A percentile compares a stretch with the other conserved stretches of the same genome.
Conservation (phyloP, 2,888 invertebrate genomes). For the Athalia rosae region DNA sequence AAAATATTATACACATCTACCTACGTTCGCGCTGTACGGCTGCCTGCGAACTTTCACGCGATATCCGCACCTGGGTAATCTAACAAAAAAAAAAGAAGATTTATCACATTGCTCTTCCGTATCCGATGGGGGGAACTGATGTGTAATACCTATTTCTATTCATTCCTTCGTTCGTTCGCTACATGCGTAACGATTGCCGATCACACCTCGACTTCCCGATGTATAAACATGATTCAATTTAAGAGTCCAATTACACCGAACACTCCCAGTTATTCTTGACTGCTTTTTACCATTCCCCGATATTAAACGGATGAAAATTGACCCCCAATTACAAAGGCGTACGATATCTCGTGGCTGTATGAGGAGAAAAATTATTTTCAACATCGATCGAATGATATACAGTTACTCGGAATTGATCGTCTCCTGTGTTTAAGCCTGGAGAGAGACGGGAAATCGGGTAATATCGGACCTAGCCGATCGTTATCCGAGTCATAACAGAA, state of each 20-base stretch:
- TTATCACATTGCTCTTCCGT: no score
- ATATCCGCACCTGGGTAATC: no score
- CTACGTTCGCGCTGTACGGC: background rate
- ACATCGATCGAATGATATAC: no score
- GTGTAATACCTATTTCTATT: background rate
- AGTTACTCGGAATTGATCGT: background rate
- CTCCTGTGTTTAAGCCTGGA: background rate
- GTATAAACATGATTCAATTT: slow-evolving; percentile 65
- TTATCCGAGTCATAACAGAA: no score
- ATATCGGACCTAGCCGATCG: no score
- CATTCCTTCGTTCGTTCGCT: slow-evolving; percentile 39
- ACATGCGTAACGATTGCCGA: slow-evolving; percentile 68
- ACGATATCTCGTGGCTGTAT: background rate
- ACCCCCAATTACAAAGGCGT: slow-evolving; percentile 57
- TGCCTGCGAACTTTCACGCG: background rate
- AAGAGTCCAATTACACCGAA: slow-evolving; percentile 66
- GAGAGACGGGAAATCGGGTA: background rate
- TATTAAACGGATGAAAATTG: slow-evolving; percentile 57
- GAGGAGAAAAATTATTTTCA: background rate
- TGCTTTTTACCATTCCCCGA: slow-evolving; percentile 44
- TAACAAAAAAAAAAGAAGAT: no score
- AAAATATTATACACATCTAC: no score
- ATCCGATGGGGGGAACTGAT: no score
- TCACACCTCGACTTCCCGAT: slow-evolving; percentile 64
- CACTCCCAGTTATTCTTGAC: slow-evolving; percentile 57